These are phyloP conservation scores for Saxidomus purpurata DNA, from an alignment of 1,140 invertebrate species.

Conservation along the genomic window DNA sequence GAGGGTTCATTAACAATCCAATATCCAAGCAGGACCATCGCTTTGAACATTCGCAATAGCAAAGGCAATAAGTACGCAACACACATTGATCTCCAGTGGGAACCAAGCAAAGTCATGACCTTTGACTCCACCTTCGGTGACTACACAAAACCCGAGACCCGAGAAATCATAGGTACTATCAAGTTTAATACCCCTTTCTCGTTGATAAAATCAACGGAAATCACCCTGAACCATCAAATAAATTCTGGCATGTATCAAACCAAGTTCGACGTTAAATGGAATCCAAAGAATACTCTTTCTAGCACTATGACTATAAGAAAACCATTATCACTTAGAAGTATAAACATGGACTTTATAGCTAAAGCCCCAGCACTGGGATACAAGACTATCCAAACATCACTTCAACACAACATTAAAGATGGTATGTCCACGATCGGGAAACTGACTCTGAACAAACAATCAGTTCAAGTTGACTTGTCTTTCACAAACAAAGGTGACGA, in stretches of 20 bases:
- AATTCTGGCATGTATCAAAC: slow-evolving; percentile 14
- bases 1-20: slow-evolving; percentile 57
- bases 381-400: slow-evolving; percentile 37
- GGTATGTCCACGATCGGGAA: slow-evolving; percentile 50
- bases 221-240: not conserved
- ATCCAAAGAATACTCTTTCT: slow-evolving; percentile 27
- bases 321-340: slow-evolving; percentile 25
- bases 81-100: slow-evolving; percentile 49
- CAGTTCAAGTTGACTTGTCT: slow-evolving; percentile 38
- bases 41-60: slow-evolving; percentile 37
- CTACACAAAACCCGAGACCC: not conserved
- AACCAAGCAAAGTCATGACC: slow-evolving; percentile 27
- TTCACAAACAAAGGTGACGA: slow-evolving; percentile 33
- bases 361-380: slow-evolving; percentile 70
- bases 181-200: slow-evolving; percentile 25
- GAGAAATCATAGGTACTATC: not conserved
- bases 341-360: slow-evolving; percentile 50
- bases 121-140: slow-evolving; percentile 20
- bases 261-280: slow-evolving; percentile 34
- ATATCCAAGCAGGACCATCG: slow-evolving; percentile 51
- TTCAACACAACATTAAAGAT: slow-evolving; percentile 35
- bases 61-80: slow-evolving; percentile 35
- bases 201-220: not conserved
- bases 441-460: slow-evolving; percentile 48
- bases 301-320: not conserved